Conservation (phyloP, 2,888 invertebrate genomes). For the Chesias legatella region DNA sequence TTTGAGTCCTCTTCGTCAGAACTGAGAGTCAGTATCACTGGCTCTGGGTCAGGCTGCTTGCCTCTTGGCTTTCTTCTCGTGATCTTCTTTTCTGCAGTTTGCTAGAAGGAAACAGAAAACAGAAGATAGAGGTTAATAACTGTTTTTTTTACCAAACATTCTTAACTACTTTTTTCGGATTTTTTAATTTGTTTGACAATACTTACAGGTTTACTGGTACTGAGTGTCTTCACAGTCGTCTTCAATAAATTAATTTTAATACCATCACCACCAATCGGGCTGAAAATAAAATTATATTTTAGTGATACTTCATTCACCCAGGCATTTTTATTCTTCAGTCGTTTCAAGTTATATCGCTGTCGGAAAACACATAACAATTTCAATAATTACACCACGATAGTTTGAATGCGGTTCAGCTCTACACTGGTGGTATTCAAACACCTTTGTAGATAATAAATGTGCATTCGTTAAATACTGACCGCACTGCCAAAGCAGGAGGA, state of each 20-base stretch:
- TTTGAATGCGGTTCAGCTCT: too few relatives aligned
- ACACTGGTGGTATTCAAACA: too few relatives aligned
- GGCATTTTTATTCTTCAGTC: too few relatives aligned
- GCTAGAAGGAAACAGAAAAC: constrained; percentile 4
- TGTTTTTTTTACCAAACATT: too few relatives aligned
- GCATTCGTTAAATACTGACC: too few relatives aligned
- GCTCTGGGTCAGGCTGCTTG: constrained; percentile 81
- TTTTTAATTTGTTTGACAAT: constrained; percentile 7
- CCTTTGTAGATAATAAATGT: too few relatives aligned
- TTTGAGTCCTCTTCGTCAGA: constrained; percentile 86
- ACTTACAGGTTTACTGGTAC: constrained; percentile 56
- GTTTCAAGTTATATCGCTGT: too few relatives aligned
- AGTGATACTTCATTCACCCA: constrained; percentile 1
- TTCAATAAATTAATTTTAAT: constrained; percentile 75
- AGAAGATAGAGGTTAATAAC: constrained; percentile 63
- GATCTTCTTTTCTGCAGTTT: constrained; percentile 63
- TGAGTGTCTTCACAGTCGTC: constrained; percentile 45
- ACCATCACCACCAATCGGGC: constrained; percentile 59
- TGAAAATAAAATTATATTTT: constrained; percentile 40
- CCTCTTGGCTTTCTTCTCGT: constrained; percentile 71
- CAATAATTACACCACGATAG: too few relatives aligned
- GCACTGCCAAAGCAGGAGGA: too few relatives aligned
- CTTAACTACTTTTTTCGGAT: too few relatives aligned
- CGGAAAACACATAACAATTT: too few relatives aligned
- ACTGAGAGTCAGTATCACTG: constrained; percentile 85